These are phyloP conservation scores for Laticauda colubrina DNA, from an alignment of 2,113 vertebrate genomes.

Conservation along the genomic window DNA sequence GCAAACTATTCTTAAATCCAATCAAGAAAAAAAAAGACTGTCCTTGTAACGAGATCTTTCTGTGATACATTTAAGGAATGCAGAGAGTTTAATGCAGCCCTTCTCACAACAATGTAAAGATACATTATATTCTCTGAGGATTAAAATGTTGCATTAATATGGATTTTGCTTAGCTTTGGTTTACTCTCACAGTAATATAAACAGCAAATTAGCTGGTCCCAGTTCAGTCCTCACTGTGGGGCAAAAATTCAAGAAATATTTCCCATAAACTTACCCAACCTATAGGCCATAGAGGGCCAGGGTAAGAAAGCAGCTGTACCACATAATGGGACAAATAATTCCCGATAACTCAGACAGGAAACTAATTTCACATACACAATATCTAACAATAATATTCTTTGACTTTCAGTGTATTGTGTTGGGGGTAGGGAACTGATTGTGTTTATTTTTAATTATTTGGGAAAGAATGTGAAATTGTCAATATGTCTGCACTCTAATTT, in stretches of 20 bases:
- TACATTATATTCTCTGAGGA: not conserved
- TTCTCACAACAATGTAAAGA: not conserved
- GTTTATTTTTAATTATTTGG: slow-evolving; percentile 27
- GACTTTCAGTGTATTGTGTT: not conserved
- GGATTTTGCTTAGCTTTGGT: not conserved
- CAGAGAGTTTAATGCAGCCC: not conserved
- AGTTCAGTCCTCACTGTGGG: not conserved
- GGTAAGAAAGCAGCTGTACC: not conserved
- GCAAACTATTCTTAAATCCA: not conserved
- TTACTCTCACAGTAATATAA: not conserved
- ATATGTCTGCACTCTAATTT: not conserved
- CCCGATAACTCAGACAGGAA: not conserved
- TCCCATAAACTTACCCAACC: not conserved
- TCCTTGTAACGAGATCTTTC: not conserved
- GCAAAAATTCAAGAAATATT: not conserved
- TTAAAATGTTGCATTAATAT: not conserved
- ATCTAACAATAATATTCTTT: not conserved
- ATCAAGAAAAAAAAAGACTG: not conserved
- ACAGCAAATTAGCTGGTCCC: not conserved
- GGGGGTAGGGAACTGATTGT: not conserved
- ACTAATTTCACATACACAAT: not conserved
- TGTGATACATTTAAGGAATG: not conserved
- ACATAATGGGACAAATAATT: not conserved
- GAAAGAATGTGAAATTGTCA: slow-evolving; percentile 13
- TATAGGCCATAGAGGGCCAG: not conserved